Base-by-base conservation (phyloP, 2,113 vertebrate species). In the Aldabrachelys gigantea region DNA sequence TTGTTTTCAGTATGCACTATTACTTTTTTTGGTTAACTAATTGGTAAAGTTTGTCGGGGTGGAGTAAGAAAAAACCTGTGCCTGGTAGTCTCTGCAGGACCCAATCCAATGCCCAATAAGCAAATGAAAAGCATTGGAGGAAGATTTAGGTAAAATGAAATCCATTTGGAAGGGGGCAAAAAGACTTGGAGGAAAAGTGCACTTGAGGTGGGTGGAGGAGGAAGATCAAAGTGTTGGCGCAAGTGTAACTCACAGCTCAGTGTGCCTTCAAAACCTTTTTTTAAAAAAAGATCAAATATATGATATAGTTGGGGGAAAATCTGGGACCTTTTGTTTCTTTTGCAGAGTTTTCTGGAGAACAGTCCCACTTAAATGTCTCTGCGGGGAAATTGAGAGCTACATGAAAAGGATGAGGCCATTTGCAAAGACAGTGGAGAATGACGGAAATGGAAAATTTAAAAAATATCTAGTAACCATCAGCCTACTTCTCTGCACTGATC, bases 341-440 rank as follows among this genome's bases (percentile, higher is more conserved):
- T 35, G 49, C 41, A 0, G 12, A 11, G 1, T n/a, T 8, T 56
- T 41, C 27, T 5, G 31, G 1, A 3, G 31, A n/a, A 13, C 17
- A 65, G 35, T n/a, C 35, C 31, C 65, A n/a, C 65, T 21, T n/a
- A 76, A n/a, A 24, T 87, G 50, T 25, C 4, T 2, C 2, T 10
- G 53, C 2, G 13, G 13, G 1, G 52, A 10, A 3, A 0, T 25
- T 1, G 3, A 22, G 31, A 22, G 0, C 72, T 76, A 44, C 41
- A 27, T 10, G 41, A 25, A 76, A 76, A 44, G 41, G 38, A 27
- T 44, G 41, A 13, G 72, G 41, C 38, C 41, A 27, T 25, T n/a
- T 76, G 10, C 4, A 7, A 24, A 29, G 35, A 1, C 3, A 87
- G 62, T 2, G 86, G 17, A 53, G n/a, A 19, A 44, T 44, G 24